Base-by-base conservation (phyloP, 2,888 invertebrate genomes). In the Chloroclystis v-ata region DNA sequence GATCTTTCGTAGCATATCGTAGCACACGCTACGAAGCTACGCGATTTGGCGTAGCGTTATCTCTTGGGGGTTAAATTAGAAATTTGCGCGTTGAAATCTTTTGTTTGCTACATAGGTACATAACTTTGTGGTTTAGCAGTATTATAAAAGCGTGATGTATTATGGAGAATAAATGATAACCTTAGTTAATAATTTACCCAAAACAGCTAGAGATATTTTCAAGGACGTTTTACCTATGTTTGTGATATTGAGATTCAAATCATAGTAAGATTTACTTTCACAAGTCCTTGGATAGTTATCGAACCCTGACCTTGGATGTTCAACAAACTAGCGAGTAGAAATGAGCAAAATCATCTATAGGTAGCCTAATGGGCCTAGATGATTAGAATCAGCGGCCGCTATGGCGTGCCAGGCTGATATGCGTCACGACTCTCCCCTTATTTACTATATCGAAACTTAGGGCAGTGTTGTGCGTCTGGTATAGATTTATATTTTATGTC, bases 311-410 rank as follows among this genome's bases (percentile, higher is more conserved):
- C 20, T 20, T 20, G 20, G 20, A 20, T 20, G 20, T 20, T 20
- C 20, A 20, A 20, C n/a, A n/a, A 20, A 20, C 20, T 20, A 20
- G 2, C 20, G 5, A 20, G 20, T 32, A 47, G 38, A n/a, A 53
- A 63, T 67, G 64, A 59, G 57, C 59, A 64, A 64, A 68, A 77
- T 71, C 70, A 71, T 71, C 69, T 73, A 75, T 39, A 26, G 32
- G 41, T 25, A 61, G 16, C 20, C 1, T 24, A 35, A 16, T 35
- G 10, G 10, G 10, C 11, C 20, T 35, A 1, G 49, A 61, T 63
- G 82, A 83, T 82, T 76, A 75, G 63, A 59, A 82, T 82, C 82
- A 26, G 33, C 59, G 61, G 49, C 54, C 59, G 55, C 57, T 55
- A 57, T 54, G 63, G 63, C 70, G 69, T 71, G 57, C 49, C 38